phyloP scores from a whole-genome alignment of 2,888 invertebrate species.

The Phyllotreta striolata region DNA sequence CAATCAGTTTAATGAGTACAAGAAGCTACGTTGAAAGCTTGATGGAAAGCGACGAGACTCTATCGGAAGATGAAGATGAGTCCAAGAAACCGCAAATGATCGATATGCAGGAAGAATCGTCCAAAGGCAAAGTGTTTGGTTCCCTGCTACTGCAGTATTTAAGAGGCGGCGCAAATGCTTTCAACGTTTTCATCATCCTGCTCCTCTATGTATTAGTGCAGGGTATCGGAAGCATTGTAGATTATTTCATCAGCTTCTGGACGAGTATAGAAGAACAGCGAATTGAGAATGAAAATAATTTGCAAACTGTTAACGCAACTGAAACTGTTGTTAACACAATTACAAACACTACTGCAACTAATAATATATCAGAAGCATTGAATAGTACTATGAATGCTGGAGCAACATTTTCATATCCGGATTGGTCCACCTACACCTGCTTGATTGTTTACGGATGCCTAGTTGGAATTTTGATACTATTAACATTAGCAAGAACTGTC shows the following conservation, averaged over 20 bases:
- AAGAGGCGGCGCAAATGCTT: conserved; percentile 65
- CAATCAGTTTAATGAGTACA: conserved; percentile 56
- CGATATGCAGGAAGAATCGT: conserved; percentile 65
- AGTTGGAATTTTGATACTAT: conserved; percentile 63
- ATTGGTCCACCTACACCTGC: conserved; percentile 59
- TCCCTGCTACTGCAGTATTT: conserved; percentile 68
- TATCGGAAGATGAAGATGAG: conserved; percentile 48
- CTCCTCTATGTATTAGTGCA: conserved; percentile 69
- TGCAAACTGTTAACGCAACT: neutral
- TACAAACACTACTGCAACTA: neutral
- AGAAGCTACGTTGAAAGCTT: conserved; percentile 57
- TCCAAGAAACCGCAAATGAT: conserved; percentile 60
- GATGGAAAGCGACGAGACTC: conserved; percentile 55
- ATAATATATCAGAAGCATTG: neutral
- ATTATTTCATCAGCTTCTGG: conserved; percentile 81
- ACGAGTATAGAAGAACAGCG: conserved; percentile 53
- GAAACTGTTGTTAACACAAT: neutral
- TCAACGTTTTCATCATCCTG: conserved; percentile 62
- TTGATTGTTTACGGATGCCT: conserved; percentile 69
- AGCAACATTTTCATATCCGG: conserved; percentile 6
- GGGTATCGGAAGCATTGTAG: conserved; percentile 70
- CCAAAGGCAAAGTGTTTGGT: conserved; percentile 69
- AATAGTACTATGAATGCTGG: neutral
- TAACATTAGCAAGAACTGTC: conserved; percentile 70
- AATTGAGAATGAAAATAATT: conserved; percentile 3